Evolutionary conservation across 2,888 invertebrate species (phyloP), one percentile per base, ranked within the genome.

Genomic region (Luperina nickerlii): DNA sequence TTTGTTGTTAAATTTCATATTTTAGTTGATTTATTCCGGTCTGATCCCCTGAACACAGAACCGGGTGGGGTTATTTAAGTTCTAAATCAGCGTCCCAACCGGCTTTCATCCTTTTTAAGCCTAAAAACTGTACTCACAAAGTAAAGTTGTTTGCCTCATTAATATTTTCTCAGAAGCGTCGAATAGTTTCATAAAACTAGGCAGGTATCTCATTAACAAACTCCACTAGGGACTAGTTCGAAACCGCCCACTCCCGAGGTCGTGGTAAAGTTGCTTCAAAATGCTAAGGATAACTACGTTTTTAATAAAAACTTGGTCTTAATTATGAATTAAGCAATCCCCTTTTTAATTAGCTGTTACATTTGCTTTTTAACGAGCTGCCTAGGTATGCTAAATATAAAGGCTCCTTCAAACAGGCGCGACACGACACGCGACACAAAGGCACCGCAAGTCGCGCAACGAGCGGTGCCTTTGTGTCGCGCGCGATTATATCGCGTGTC

Each of bases 151-250:
- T 54, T 13, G 15, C 42, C 42, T 73, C 51, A 51, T 38, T 63
- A 51, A 45, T 57, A 66, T 48, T 27, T 72, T 81, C 42, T n/a
- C 51, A n/a, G 1, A n/a, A 81, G 32, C 73, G 20, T 32, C 27
- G 42, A n/a, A 20, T 81, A 63, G 51, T 82, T 73, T 63, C 62
- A 45, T 63, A 73, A 63, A 81, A 82, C 63, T 45, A 32, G 32
- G 20, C 81, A 51, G 38, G 27, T 72, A 54, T 63, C 32, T 78
- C 73, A 79, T 79, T 79, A 82, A 82, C 74, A 45, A 45, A 82
- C 51, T 73, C 82, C 18, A 42, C 82, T 54, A 63, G 72, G 60
- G 78, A 78, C 51, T 51, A 81, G 81, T 81, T 78, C 15, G 42
- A 81, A 78, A 81, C 51, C 32, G 32, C 27, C 20, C 8, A 18